Percentiles rank a stretch among this genome's conserved stretches.
These are phyloP conservation scores for Theonella swinhoei DNA, from an alignment of 37 sponge, comb jelly and placozoan species.

Conservation along the genomic window DNA sequence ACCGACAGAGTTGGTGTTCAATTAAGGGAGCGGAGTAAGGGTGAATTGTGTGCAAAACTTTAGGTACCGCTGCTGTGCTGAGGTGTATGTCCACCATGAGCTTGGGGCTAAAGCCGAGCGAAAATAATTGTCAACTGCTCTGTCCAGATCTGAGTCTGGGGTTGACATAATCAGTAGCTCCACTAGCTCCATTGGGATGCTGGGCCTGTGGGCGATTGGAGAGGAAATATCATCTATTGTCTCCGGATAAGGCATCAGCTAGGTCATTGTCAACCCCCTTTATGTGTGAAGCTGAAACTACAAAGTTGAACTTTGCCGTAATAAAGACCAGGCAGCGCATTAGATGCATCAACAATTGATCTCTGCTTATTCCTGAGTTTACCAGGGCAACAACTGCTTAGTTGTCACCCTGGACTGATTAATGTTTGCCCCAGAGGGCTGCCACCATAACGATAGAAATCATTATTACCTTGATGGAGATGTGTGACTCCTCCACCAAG, in stretches of 20 bases:
- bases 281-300: constrained; percentile 2
- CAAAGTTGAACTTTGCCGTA: neutral
- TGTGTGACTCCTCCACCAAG: neutral
- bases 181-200: neutral
- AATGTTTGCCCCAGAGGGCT: constrained; percentile 17
- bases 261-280: neutral
- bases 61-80: constrained; percentile 9
- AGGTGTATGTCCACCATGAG: constrained; percentile 10
- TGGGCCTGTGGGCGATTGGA: constrained; percentile 12
- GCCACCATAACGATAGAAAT: constrained; percentile 8
- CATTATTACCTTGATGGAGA: constrained; percentile 9
- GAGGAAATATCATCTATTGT: constrained; percentile 1
- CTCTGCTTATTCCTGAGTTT: constrained; percentile 19
- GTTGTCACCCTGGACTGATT: constrained; percentile 21
- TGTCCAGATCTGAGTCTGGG: constrained; percentile 38
- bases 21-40: neutral
- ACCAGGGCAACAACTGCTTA: constrained; percentile 22
- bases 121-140: constrained; percentile 18
- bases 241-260: constrained; percentile 42
- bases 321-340: constrained; percentile 25
- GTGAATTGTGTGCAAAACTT: neutral
- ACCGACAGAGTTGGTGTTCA: constrained; percentile 6
- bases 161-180: neutral
- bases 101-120: constrained; percentile 9
- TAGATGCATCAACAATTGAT: constrained; percentile 27